phyloP scores from a whole-genome alignment of 2,888 invertebrate species.

The Lamproptera curius region DNA sequence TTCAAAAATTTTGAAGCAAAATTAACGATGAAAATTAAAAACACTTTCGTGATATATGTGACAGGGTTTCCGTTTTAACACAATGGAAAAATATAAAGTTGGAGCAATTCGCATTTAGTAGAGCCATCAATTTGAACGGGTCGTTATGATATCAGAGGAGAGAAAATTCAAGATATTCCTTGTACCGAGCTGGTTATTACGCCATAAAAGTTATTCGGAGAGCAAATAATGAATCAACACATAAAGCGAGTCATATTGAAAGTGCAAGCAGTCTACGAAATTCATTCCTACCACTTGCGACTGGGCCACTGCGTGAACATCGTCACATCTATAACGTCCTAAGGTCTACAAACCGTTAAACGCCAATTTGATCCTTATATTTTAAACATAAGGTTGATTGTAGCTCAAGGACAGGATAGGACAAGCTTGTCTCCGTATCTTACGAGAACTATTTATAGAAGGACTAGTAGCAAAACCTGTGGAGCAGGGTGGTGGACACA shows the following conservation, averaged over 20 bases:
- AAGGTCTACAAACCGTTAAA: slow-evolving; percentile 16
- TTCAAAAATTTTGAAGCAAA: neutral
- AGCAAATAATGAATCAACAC: slow-evolving; percentile 44
- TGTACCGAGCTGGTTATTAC: slow-evolving; percentile 28
- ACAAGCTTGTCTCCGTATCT: slow-evolving; percentile 30
- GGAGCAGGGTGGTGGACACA: slow-evolving; percentile 56
- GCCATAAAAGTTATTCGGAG: slow-evolving; percentile 38
- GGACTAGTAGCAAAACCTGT: slow-evolving; percentile 66
- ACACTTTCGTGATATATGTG: neutral
- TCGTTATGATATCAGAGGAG: slow-evolving; percentile 30
- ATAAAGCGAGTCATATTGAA: slow-evolving; percentile 57
- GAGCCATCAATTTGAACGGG: slow-evolving; percentile 31
- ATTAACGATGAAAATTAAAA: neutral
- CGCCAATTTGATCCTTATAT: slow-evolving; percentile 30
- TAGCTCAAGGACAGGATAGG: slow-evolving; percentile 22
- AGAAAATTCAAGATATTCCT: slow-evolving; percentile 27
- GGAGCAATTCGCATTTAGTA: slow-evolving; percentile 21
- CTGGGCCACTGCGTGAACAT: slow-evolving; percentile 51
- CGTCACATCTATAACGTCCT: slow-evolving; percentile 25
- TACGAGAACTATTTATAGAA: slow-evolving; percentile 62
- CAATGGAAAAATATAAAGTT: slow-evolving; percentile 14
- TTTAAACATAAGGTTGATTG: slow-evolving; percentile 28
- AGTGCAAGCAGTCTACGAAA: slow-evolving; percentile 67
- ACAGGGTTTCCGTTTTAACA: neutral
- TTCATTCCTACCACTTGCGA: slow-evolving; percentile 61